Conservation (phyloP, 2,113 vertebrate species). For the Periophthalmodon schlosseri region DNA sequence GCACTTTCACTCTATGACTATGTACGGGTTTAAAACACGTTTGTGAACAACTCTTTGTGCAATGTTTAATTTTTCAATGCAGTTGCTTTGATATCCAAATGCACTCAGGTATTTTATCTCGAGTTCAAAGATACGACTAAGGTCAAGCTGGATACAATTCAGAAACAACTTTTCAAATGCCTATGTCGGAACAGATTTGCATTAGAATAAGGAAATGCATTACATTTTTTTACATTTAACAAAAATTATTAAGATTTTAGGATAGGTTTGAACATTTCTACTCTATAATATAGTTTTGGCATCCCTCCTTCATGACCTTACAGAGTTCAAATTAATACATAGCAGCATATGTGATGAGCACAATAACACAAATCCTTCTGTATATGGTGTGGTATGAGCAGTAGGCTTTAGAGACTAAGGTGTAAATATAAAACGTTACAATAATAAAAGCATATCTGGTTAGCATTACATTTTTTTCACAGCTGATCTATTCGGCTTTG, state of each 20-base stretch:
- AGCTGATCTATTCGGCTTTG: neutral
- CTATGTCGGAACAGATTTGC: no score
- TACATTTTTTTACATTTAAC: no score
- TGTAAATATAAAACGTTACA: neutral
- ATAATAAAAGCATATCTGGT: conserved; percentile 3
- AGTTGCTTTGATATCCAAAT: neutral
- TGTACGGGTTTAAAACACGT: no score
- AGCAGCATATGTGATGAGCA: no score
- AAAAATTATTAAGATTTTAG: no score
- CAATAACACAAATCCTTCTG: neutral
- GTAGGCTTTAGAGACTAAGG: neutral
- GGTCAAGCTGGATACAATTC: neutral
- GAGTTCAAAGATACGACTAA: neutral
- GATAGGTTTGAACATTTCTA: no score
- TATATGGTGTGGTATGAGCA: neutral
- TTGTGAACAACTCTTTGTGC: no score
- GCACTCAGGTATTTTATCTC: neutral
- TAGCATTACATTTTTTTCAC: neutral
- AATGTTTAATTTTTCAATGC: neutral
- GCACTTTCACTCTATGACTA: no score
- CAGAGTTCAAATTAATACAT: no score
- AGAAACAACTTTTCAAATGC: neutral
- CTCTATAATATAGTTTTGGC: no score
- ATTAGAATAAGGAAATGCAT: no score
- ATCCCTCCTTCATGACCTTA: no score